Evolutionary conservation across 2,888 invertebrate genomes (phyloP).

Genomic region (Nomada flava): DNA sequence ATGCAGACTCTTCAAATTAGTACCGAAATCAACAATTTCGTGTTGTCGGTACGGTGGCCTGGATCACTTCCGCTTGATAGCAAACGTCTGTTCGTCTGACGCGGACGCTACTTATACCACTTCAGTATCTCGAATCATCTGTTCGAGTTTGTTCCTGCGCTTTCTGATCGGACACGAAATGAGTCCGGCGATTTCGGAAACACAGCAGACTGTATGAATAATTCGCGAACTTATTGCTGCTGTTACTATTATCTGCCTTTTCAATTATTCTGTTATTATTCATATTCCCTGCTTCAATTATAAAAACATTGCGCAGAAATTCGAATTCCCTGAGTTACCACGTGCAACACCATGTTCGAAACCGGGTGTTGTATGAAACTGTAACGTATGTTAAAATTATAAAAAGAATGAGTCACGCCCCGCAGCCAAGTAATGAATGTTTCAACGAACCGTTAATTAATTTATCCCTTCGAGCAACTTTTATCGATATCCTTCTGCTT

Average conservation of each 20-base stretch:
- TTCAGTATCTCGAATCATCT: not conserved
- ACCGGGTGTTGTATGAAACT: no score
- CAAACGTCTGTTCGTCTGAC: not conserved
- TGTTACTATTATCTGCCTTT: no score
- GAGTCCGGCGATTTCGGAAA: not conserved
- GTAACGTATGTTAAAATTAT: not conserved
- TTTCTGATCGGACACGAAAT: not conserved
- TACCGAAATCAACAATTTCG: not conserved
- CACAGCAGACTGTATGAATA: not conserved
- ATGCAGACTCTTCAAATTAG: not conserved
- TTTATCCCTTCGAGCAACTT: conserved; percentile 15
- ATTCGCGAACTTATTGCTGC: no score
- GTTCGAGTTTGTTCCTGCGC: not conserved
- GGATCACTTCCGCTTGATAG: not conserved
- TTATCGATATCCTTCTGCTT: conserved; percentile 9
- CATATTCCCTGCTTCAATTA: no score
- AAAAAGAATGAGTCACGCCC: not conserved
- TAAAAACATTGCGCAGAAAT: no score
- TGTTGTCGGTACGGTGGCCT: not conserved
- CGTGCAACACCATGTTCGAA: no score
- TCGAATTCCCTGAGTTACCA: no score
- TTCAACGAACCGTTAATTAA: conserved; percentile 29
- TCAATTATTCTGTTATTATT: no score
- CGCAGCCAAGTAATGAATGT: conserved; percentile 3
- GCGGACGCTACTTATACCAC: not conserved